Conservation (phyloP, 2,888 invertebrate genomes). For the Drosophila nr. fundita region DNA sequence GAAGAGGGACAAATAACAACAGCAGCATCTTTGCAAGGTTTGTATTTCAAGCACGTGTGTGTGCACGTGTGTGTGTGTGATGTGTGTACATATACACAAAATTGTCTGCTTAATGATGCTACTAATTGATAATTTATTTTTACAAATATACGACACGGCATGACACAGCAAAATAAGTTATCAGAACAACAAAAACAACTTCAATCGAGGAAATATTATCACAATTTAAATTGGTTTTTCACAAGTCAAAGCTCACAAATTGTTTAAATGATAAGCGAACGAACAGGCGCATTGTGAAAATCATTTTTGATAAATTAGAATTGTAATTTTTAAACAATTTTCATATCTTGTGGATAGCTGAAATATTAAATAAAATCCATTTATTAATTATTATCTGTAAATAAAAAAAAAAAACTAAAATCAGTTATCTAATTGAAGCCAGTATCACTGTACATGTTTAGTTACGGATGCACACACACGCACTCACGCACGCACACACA, state of each 20-base stretch:
- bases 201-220: not conserved
- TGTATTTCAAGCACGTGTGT: conserved; percentile 15
- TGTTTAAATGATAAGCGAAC: conserved; percentile 15
- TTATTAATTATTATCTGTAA: not conserved
- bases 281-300: not conserved
- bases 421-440: not conserved
- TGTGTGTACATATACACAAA: not conserved
- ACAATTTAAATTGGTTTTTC: not conserved
- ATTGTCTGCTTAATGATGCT: not conserved
- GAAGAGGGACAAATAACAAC: not conserved
- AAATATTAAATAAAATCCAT: not conserved
- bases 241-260: not conserved
- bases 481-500: not conserved
- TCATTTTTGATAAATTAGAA: not conserved
- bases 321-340: not conserved
- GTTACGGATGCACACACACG: not conserved
- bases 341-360: not conserved
- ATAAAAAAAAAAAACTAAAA: not conserved
- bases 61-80: conserved; percentile 14
- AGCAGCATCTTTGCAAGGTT: conserved; percentile 18
- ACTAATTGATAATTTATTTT: conserved; percentile 35
- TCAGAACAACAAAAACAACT: conserved; percentile 7
- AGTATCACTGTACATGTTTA: not conserved
- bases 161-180: conserved; percentile 43
- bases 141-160: conserved; percentile 29